Evolutionary conservation across 2,113 vertebrate species (phyloP).

Genomic region (Anhinga anhinga): DNA sequence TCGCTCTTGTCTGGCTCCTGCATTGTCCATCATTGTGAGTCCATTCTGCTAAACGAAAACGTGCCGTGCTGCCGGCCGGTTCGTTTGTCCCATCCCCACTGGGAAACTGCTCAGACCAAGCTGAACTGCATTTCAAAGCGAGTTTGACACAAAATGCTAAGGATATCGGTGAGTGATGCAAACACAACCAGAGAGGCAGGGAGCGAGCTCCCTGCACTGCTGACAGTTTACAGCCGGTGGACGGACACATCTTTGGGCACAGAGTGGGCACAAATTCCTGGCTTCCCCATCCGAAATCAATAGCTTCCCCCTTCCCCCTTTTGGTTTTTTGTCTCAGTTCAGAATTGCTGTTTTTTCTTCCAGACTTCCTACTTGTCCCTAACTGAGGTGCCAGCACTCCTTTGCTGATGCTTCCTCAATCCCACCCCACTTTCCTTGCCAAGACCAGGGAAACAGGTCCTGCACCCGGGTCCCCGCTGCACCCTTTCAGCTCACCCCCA

Average conservation of each 20-base stretch:
- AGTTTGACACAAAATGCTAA: not conserved
- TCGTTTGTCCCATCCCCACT: not conserved
- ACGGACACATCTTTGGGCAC: not conserved
- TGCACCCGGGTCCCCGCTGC: fast-evolving
- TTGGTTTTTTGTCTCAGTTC: not conserved
- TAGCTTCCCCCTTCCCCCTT: not conserved
- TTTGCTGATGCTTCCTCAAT: not conserved
- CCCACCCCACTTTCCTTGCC: not conserved
- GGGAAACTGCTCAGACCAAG: not conserved
- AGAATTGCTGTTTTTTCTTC: not conserved
- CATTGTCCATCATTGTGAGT: not conserved
- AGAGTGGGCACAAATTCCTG: not conserved
- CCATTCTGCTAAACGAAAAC: fast-evolving
- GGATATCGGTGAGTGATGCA: not conserved
- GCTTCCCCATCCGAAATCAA: not conserved
- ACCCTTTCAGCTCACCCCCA: not conserved
- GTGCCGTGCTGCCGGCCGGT: fast-evolving
- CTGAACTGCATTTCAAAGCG: not conserved
- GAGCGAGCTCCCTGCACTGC: not conserved
- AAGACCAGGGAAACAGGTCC: not conserved
- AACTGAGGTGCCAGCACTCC: not conserved
- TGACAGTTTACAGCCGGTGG: not conserved
- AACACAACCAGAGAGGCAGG: not conserved
- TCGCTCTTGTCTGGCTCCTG: not conserved
- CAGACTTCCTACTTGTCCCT: not conserved